Conservation (phyloP, 1,140 invertebrate species). For the Streblospio benedicti region DNA sequence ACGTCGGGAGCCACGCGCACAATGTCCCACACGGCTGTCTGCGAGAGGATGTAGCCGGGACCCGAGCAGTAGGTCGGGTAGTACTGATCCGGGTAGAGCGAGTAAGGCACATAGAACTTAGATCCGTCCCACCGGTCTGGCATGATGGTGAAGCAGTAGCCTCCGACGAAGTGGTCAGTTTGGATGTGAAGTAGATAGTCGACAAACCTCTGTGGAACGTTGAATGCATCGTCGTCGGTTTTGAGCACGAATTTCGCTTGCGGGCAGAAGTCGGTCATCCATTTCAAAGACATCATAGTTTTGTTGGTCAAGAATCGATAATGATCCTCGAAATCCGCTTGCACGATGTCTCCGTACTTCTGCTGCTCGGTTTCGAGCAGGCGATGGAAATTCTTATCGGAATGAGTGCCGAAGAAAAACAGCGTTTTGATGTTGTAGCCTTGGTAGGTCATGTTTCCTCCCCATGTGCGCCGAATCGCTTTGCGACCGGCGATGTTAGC, state of each 20-base stretch:
- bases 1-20: slow-evolving; percentile 1
- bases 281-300: slow-evolving; percentile 16
- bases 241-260: slow-evolving; percentile 14
- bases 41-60: slow-evolving; percentile 12
- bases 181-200: slow-evolving; percentile 9
- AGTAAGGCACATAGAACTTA: slow-evolving; percentile 11
- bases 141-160: slow-evolving; percentile 15
- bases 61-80: slow-evolving; percentile 14
- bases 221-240: slow-evolving; percentile 20
- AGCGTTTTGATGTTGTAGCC: slow-evolving; percentile 10
- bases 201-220: slow-evolving; percentile 9
- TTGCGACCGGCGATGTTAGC: neutral
- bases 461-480: slow-evolving; percentile 10
- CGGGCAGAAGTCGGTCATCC: slow-evolving; percentile 13
- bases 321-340: slow-evolving; percentile 18
- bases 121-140: slow-evolving; percentile 9
- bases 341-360: slow-evolving; percentile 17
- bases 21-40: neutral
- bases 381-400: slow-evolving; percentile 12
- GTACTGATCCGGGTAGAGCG: slow-evolving; percentile 7
- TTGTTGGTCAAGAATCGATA: slow-evolving; percentile 18
- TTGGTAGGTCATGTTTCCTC: neutral
- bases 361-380: slow-evolving; percentile 8
- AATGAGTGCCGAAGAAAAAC: slow-evolving; percentile 12
- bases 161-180: slow-evolving; percentile 2